A percentile compares a stretch with the other conserved stretches of the same genome.
Conservation (phyloP, 2,888 invertebrate genomes). For the Tachina lurida region DNA sequence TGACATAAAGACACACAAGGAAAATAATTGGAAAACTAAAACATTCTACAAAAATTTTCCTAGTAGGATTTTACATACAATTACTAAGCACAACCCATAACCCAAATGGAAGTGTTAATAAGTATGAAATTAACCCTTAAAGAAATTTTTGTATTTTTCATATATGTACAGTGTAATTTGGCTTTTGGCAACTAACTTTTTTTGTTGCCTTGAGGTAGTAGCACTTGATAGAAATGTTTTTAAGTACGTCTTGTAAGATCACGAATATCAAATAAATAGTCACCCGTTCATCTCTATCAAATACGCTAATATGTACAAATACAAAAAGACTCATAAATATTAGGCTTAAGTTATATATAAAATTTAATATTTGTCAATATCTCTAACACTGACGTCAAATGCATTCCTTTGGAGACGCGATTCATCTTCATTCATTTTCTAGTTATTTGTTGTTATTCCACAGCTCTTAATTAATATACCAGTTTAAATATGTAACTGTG, state of each 20-base stretch:
- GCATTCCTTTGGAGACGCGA: slow-evolving; percentile 45
- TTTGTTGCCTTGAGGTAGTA: too few species aligned
- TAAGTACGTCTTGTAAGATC: neutral
- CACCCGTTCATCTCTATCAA: neutral
- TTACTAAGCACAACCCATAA: too few species aligned
- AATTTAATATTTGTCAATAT: neutral
- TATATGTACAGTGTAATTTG: too few species aligned
- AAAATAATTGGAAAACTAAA: too few species aligned
- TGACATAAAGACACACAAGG: too few species aligned
- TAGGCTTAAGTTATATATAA: neutral
- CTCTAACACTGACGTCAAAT: slow-evolving; percentile 58
- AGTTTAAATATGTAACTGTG: neutral
- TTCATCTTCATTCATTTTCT: neutral
- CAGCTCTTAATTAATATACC: neutral
- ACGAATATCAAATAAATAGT: neutral
- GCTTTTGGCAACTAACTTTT: too few species aligned
- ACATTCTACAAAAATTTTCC: too few species aligned
- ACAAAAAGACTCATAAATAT: neutral
- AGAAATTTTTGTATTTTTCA: too few species aligned
- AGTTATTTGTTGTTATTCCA: slow-evolving; percentile 10
- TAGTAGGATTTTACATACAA: too few species aligned
- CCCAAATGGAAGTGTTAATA: too few species aligned
- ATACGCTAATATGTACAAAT: neutral
- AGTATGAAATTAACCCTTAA: too few species aligned
- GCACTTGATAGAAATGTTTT: too few species aligned